These are phyloP conservation scores for Dorcus hopei DNA, from an alignment of 2,888 invertebrate genomes.

Conservation along the genomic window DNA sequence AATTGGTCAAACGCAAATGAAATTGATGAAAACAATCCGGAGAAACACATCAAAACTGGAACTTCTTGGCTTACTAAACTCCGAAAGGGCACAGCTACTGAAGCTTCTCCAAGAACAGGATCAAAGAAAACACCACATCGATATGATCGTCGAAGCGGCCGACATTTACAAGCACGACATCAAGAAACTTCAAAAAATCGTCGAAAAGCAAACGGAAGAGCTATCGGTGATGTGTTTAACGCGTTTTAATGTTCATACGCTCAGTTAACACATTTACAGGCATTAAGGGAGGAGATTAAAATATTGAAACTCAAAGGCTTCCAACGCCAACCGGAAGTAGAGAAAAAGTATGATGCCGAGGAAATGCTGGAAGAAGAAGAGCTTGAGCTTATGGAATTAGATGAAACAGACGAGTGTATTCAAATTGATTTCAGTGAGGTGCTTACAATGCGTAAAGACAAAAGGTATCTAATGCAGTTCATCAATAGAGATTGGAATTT, in stretches of 20 bases:
- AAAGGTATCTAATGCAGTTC: too few relatives aligned
- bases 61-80: conserved; percentile 54
- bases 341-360: conserved; percentile 19
- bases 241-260: background rate
- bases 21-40: conserved; percentile 49
- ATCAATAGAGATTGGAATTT: too few relatives aligned
- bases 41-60: conserved; percentile 57
- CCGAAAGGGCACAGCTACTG: conserved; percentile 53
- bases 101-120: conserved; percentile 47
- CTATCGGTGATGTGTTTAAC: conserved; percentile 32
- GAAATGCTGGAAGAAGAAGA: conserved; percentile 8
- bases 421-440: conserved; percentile 6
- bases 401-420: conserved; percentile 20
- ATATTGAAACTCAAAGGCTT: conserved; percentile 41
- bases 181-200: conserved; percentile 43
- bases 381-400: conserved; percentile 18
- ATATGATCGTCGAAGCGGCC: conserved; percentile 36
- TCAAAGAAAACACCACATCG: conserved; percentile 34
- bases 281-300: conserved; percentile 35
- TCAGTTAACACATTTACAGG: background rate
- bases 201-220: conserved; percentile 44
- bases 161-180: conserved; percentile 44
- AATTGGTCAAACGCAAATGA: conserved; percentile 41
- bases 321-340: conserved; percentile 15
- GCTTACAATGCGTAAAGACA: too few relatives aligned